These are phyloP conservation scores for Spondyliosoma cantharus DNA, from an alignment of 2,797 vertebrate genomes.

Conservation along the genomic window DNA sequence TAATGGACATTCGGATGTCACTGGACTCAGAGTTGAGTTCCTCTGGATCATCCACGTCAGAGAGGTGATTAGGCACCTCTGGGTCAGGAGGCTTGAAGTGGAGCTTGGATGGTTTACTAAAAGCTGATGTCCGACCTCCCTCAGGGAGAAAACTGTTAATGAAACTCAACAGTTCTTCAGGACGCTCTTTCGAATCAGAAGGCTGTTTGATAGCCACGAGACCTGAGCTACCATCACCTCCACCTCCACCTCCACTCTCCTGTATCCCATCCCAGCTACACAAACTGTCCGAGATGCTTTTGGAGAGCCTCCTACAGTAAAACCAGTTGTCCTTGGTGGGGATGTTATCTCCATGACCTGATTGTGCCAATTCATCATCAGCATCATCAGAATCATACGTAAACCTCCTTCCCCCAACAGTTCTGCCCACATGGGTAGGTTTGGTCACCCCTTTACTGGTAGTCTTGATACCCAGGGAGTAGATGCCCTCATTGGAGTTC, in stretches of 20 bases:
- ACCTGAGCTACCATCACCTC: conserved; percentile 66
- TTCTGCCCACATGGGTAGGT: conserved; percentile 72
- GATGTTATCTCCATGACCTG: conserved; percentile 75
- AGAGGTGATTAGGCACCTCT: conserved; percentile 78
- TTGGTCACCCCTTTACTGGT: conserved; percentile 80
- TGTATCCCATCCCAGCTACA: conserved; percentile 87
- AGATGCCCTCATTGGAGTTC: conserved; percentile 97
- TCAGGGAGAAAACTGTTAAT: conserved; percentile 84
- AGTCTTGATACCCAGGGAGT: conserved; percentile 91
- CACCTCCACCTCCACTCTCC: conserved; percentile 61
- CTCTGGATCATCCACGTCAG: conserved; percentile 87
- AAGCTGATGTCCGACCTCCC: conserved; percentile 75
- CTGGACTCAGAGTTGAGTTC: conserved; percentile 83
- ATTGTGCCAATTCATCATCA: conserved; percentile 85
- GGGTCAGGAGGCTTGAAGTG: conserved; percentile 67
- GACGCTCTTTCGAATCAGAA: conserved; percentile 85
- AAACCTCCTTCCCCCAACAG: conserved; percentile 78
- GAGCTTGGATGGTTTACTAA: conserved; percentile 71
- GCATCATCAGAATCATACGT: conserved; percentile 89
- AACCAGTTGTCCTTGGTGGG: conserved; percentile 84
- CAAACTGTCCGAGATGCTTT: conserved; percentile 90
- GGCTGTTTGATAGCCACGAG: conserved; percentile 49
- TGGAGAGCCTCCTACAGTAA: conserved; percentile 84
- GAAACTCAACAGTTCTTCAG: conserved; percentile 88
- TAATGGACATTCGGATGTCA: conserved; percentile 79